These are phyloP conservation scores for Setophaga coronata DNA, from an alignment of 2,113 vertebrate genomes.

Conservation along the genomic window DNA sequence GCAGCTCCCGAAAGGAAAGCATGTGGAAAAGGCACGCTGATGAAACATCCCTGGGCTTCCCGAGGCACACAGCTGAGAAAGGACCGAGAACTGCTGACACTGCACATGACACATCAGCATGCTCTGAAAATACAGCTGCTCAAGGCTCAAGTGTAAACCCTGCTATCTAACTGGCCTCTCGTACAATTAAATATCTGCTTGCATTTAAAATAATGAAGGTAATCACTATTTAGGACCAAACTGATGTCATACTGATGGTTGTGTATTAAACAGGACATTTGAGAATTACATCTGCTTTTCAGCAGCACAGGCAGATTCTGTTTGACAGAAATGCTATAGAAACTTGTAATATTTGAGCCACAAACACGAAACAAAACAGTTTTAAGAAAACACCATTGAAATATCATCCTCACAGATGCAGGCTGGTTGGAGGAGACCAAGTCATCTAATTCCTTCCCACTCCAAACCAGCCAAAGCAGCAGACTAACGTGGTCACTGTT, in stretches of 20 bases:
- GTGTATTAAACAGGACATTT: background rate
- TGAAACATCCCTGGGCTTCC: background rate
- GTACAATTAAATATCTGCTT: background rate
- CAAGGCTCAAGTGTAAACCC: background rate
- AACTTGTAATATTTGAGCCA: background rate
- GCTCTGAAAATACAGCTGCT: background rate
- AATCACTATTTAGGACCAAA: background rate
- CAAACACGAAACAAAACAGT: background rate
- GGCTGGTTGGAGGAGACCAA: slow-evolving; percentile 13
- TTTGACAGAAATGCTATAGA: background rate
- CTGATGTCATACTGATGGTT: accelerated
- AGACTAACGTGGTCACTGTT: background rate
- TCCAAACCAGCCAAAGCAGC: background rate
- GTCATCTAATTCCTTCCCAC: background rate
- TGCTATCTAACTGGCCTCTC: background rate
- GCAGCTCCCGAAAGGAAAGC: background rate
- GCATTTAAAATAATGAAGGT: background rate
- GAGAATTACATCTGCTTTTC: background rate
- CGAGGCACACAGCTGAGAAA: background rate
- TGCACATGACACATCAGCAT: background rate
- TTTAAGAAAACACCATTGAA: background rate
- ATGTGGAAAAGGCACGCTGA: background rate
- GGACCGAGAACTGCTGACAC: background rate
- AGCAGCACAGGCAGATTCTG: background rate
- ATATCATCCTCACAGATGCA: background rate